Base-by-base conservation (phyloP, 1,140 invertebrate genomes). In the Hydropsyche tenuis region DNA sequence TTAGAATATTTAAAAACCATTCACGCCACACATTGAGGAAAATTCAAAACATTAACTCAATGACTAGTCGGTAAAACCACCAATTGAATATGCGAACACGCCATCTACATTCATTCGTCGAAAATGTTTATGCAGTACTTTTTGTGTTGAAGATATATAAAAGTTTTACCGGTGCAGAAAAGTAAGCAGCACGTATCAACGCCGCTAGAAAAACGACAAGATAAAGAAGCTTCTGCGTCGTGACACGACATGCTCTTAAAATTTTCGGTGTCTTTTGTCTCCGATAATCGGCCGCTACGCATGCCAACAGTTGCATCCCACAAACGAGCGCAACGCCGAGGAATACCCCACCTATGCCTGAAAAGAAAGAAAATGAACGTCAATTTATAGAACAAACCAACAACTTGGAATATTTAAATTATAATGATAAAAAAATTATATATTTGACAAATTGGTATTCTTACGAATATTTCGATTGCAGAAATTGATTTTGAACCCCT, bases 161-260 rank as follows among this genome's bases (percentile, higher is more conserved):
- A 9, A 37, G 9, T 88, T 88, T 89, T 86, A 96, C 94, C 77
- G 93, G 93, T 48, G 93, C 93, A 12, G 94, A 92, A 72, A 96
- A 97, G 82, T 96, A 96, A 23, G 94, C 93, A 22, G 94, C 94
- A 69, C 95, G 84, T 51, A 97, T 89, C 0, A 92, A 85, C 23
- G 95, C 91, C 0, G 95, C 95, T 20, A 96, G 85, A 82, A 95
- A 96, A 18, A 94, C 93, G 72, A 97, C 89, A 75, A 96, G 90
- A 81, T 97, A 97, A 6, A 98, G 87, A 75, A 95, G 86, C 86
- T 98, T 98, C 81, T 96, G 95, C 2, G 92, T 96, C 65, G 95
- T 97, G 45, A 97, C 88, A 78, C 92, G 88, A 80, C 93, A 96
- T 7, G 95, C 94, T 73, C 90, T 86, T 0, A 93, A 80, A 69